Evolutionary conservation across 2,888 invertebrate species (phyloP).

Genomic region (Atrina japonica): DNA sequence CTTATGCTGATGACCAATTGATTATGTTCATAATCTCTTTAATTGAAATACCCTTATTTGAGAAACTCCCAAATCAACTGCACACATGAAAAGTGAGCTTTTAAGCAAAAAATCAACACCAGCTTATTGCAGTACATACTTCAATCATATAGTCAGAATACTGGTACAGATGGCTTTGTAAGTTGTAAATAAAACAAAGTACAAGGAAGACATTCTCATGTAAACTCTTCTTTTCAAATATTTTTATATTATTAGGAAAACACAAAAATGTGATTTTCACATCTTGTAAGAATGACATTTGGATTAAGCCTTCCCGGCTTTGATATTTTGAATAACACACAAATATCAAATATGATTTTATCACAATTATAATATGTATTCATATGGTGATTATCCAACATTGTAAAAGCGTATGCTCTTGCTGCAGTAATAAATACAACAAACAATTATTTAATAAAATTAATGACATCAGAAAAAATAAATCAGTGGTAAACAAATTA

Average conservation of each 20-base stretch:
- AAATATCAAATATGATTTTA: conserved; percentile 11
- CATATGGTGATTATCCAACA: conserved; percentile 3
- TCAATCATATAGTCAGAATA: no score
- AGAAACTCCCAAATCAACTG: no score
- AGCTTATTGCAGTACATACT: no score
- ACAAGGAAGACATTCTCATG: not conserved
- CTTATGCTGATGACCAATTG: no score
- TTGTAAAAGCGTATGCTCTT: conserved; percentile 22
- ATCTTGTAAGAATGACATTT: not conserved
- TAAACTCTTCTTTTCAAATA: conserved; percentile 14
- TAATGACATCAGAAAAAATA: conserved; percentile 17
- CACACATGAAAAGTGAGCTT: no score
- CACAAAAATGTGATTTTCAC: conserved; percentile 16
- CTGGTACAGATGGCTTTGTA: conserved; percentile 7
- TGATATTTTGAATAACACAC: conserved; percentile 24
- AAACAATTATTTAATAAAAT: conserved; percentile 14
- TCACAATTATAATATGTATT: not conserved
- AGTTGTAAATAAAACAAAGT: conserved; percentile 23
- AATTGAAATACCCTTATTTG: no score
- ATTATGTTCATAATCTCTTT: no score
- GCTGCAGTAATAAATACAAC: conserved; percentile 12
- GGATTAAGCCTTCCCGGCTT: not conserved
- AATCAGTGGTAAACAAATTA: conserved; percentile 11
- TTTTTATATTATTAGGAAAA: conserved; percentile 8
- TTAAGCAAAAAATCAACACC: no score